phyloP scores from a whole-genome alignment of 2,797 vertebrate species.

The Sphenopsis melanotis region DNA sequence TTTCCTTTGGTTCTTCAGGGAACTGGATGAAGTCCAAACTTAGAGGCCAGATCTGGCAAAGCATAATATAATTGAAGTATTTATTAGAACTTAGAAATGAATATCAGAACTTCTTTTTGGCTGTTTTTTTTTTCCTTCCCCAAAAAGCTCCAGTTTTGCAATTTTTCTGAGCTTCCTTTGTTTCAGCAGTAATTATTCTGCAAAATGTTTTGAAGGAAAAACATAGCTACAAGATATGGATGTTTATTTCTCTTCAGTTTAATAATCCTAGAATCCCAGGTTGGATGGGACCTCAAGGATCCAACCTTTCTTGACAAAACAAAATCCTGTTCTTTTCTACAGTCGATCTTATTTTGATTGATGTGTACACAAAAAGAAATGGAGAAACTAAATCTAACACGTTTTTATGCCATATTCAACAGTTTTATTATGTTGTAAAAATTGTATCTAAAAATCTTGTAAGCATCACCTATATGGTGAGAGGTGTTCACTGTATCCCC shows the following conservation, averaged over 20 bases:
- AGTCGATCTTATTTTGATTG: not conserved
- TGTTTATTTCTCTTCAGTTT: not conserved
- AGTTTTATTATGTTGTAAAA: not conserved
- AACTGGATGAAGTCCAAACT: not conserved
- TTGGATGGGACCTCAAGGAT: not conserved
- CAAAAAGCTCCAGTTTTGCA: not conserved
- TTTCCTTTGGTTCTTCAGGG: slow-evolving; percentile 8
- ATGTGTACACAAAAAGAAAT: not conserved
- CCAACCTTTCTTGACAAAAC: not conserved
- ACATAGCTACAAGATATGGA: not conserved
- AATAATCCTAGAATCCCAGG: not conserved
- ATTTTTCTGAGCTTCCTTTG: slow-evolving; percentile 3
- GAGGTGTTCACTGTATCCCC: not conserved
- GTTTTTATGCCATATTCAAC: not conserved
- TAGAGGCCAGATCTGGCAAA: not conserved
- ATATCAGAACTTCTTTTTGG: not conserved
- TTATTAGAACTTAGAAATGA: not conserved
- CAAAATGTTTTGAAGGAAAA: not conserved
- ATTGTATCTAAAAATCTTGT: not conserved
- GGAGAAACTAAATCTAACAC: not conserved
- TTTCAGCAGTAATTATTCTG: not conserved
- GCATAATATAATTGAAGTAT: not conserved
- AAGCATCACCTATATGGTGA: not conserved
- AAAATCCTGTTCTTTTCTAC: not conserved
- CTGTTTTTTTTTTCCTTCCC: not conserved